Percentiles rank a stretch among this genome's conserved stretches.
Evolutionary conservation across 1,140 invertebrate species (phyloP).

Genomic region (Teleogryllus occipitalis): DNA sequence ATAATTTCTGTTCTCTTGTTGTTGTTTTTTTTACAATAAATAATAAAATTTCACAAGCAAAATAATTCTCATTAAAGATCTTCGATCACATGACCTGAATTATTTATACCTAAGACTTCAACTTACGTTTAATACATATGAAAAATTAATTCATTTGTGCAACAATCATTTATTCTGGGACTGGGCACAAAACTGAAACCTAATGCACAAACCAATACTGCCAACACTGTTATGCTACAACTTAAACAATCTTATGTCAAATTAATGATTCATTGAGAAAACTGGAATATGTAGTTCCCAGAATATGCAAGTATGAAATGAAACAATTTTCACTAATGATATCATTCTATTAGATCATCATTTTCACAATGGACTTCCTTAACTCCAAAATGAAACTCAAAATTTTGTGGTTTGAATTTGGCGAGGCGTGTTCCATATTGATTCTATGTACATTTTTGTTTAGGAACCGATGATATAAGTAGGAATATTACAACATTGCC

Average conservation of each 20-base stretch:
- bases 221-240: background rate
- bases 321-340: too few relatives aligned
- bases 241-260: too few relatives aligned
- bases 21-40: background rate
- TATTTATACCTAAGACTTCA: background rate
- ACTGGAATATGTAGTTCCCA: too few relatives aligned
- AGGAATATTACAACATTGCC: background rate
- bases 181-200: background rate
- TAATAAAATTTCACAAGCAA: constrained; percentile 6
- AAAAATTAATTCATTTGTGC: background rate
- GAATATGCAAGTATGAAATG: too few relatives aligned
- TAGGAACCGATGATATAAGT: background rate
- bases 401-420: background rate
- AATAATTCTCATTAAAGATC: background rate
- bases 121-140: background rate
- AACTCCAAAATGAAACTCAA: background rate
- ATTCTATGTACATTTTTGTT: background rate
- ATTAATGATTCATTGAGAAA: too few relatives aligned
- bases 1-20: background rate
- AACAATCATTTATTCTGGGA: background rate
- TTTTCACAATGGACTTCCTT: background rate
- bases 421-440: background rate
- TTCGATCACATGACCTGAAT: background rate
- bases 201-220: background rate
- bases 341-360: too few relatives aligned